Base-by-base conservation (phyloP, 2,797 vertebrate genomes). In the Gymnocypris eckloni region DNA sequence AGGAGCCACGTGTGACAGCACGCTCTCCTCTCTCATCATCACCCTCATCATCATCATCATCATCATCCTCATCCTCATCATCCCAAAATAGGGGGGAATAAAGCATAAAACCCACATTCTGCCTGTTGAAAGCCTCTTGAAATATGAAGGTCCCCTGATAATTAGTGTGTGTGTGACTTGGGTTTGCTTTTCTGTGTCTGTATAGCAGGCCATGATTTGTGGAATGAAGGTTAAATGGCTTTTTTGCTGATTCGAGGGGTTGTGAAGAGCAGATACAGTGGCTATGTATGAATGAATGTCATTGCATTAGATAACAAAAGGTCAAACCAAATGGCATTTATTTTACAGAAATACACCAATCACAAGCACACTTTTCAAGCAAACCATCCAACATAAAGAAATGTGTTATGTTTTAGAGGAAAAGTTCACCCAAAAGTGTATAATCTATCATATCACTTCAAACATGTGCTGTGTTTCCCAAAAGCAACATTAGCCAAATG, bases 1-100 rank as follows among this genome's bases (percentile, higher is more conserved):
- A 81, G 92, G 90, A 91, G 87, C 83, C 89, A 91, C 87, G 84
- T 85, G 87, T 84, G 86, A 90, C 87, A 80, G 89, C 87, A 89
- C 85, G 64, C 88, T 90, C 73, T 84, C 76, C 59, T 72, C 88
- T 89, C 91, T 90, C 91, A 90, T 54, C 18, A 83, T 45, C 67
- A 54, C 22, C 81, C 71, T 16, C 39, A 28, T 28, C 28, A 1
- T 28, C 25, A 28, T 28, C 25, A 28, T 90, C 91, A 90, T 54
- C 18, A 84, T 45, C 67, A 54, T 25, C 81, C 75, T 15, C 39
- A 39, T 41, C 71, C 37, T 52, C 50, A 52, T 52, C 52, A 54
- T 16, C 50, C 18, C 45, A 83, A 56, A 39, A 72, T 45, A 33
- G 25, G 45, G 4, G 4, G 10, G 0, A 12, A 4, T 6, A 5